These are phyloP conservation scores for Phoenicopterus ruber DNA, from an alignment of 2,113 vertebrate species.

Conservation along the genomic window DNA sequence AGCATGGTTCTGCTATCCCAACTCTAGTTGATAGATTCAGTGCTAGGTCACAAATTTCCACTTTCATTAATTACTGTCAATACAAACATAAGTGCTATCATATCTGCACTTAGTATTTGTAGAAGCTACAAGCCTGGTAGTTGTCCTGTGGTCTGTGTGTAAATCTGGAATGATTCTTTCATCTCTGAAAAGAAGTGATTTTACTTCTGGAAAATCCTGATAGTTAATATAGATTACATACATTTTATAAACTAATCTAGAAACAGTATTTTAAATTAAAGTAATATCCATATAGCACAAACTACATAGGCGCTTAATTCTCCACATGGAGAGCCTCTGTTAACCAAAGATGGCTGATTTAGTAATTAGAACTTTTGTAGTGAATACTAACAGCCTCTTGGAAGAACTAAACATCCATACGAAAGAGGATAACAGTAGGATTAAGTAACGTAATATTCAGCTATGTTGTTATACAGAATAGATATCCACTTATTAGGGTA, in stretches of 20 bases:
- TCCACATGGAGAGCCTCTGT: neutral
- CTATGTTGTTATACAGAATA: neutral
- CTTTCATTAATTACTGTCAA: neutral
- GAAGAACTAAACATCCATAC: neutral
- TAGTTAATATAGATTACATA: neutral
- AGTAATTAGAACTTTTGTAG: neutral
- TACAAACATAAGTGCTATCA: no score
- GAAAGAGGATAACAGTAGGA: neutral
- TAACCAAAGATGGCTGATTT: neutral
- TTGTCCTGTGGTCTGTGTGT: neutral
- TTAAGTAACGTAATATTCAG: neutral
- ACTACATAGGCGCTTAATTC: neutral
- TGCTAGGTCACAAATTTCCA: neutral
- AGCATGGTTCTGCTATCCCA: neutral
- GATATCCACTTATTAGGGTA: neutral
- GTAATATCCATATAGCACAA: neutral
- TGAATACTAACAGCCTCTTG: neutral
- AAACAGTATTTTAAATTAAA: neutral
- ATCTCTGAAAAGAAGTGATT: neutral
- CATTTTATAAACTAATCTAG: neutral
- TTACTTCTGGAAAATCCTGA: neutral
- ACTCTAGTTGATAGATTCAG: neutral
- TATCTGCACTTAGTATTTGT: neutral
- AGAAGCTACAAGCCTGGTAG: neutral
- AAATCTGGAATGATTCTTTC: neutral